Conservation (phyloP, 2,888 invertebrate genomes). For the Alsophila aescularia region DNA sequence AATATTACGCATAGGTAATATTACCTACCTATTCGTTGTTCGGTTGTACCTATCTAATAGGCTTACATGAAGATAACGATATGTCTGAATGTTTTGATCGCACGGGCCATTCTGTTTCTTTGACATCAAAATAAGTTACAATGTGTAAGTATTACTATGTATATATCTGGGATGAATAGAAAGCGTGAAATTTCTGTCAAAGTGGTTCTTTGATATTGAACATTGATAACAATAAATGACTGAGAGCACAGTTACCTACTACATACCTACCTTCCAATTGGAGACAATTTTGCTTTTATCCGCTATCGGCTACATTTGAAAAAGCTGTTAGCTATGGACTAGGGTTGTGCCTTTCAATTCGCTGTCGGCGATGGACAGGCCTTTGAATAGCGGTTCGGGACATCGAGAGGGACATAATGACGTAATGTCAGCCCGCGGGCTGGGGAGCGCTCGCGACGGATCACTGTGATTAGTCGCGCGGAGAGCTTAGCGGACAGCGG, state of each 20-base stretch:
- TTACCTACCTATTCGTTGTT: too few species aligned
- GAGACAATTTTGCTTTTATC: slow-evolving; percentile 36
- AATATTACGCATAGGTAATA: too few species aligned
- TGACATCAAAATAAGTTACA: background rate
- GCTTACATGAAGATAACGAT: too few species aligned
- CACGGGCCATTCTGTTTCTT: too few species aligned
- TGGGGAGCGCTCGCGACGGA: slow-evolving; percentile 45
- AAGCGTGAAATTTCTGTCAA: background rate
- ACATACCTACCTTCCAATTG: slow-evolving; percentile 16
- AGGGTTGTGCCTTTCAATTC: slow-evolving; percentile 32
- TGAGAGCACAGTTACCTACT: background rate
- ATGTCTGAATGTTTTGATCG: too few species aligned
- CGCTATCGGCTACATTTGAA: slow-evolving; percentile 62
- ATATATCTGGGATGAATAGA: background rate
- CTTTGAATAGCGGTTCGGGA: slow-evolving; percentile 68
- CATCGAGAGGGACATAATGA: slow-evolving; percentile 66
- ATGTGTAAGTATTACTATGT: too few species aligned
- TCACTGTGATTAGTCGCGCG: slow-evolving; percentile 62
- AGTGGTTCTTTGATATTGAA: background rate
- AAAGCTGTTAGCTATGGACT: slow-evolving; percentile 45
- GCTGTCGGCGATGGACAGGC: slow-evolving; percentile 61
- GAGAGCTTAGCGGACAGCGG: slow-evolving; percentile 55
- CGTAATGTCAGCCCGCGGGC: slow-evolving; percentile 74
- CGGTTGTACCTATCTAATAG: too few species aligned
- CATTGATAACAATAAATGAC: background rate